Percentiles rank a stretch among this genome's conserved stretches.
These are phyloP conservation scores for Caenorhabditis sp. DNA, from an alignment of 2,888 invertebrate genomes.

Conservation along the genomic window DNA sequence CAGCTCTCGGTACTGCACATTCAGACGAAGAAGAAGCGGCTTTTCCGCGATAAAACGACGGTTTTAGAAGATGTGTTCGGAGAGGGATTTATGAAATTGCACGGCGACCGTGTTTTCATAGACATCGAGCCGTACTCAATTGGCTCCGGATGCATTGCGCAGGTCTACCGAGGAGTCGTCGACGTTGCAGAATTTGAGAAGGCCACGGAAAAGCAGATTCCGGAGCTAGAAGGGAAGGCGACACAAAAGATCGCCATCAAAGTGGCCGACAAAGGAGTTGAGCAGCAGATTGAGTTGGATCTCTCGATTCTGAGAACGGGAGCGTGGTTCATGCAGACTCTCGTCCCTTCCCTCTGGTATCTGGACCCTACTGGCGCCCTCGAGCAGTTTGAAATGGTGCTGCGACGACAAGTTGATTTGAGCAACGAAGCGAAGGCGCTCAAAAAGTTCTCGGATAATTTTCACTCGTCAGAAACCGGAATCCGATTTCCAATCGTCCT, in stretches of 20 bases:
- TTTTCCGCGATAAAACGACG: slow-evolving; percentile 64
- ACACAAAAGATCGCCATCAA: slow-evolving; percentile 67
- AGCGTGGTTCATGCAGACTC: slow-evolving; percentile 54
- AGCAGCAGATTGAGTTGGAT: slow-evolving; percentile 79
- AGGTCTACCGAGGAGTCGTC: slow-evolving; percentile 79
- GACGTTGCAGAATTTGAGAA: slow-evolving; percentile 63
- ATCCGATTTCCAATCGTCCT: slow-evolving; percentile 80
- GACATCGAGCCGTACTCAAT: slow-evolving; percentile 80
- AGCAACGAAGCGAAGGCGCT: slow-evolving; percentile 80
- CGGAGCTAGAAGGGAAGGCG: slow-evolving; percentile 54
- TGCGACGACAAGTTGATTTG: slow-evolving; percentile 81
- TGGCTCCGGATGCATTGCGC: slow-evolving; percentile 82
- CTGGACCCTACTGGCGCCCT: slow-evolving; percentile 81
- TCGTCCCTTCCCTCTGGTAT: slow-evolving; percentile 79
- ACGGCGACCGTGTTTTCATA: slow-evolving; percentile 76
- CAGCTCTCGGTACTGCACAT: slow-evolving; percentile 70
- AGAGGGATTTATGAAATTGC: slow-evolving; percentile 47
- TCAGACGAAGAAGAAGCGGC: slow-evolving; percentile 65
- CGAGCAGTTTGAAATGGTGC: slow-evolving; percentile 81
- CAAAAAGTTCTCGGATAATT: slow-evolving; percentile 80
- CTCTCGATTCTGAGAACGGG: slow-evolving; percentile 78
- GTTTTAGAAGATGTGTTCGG: slow-evolving; percentile 65
- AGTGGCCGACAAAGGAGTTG: slow-evolving; percentile 80
- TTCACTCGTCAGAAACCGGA: slow-evolving; percentile 74
- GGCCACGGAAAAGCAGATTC: slow-evolving; percentile 53